Evolutionary conservation across 2,797 vertebrate species (phyloP).

Genomic region (Denticeps clupeoides): DNA sequence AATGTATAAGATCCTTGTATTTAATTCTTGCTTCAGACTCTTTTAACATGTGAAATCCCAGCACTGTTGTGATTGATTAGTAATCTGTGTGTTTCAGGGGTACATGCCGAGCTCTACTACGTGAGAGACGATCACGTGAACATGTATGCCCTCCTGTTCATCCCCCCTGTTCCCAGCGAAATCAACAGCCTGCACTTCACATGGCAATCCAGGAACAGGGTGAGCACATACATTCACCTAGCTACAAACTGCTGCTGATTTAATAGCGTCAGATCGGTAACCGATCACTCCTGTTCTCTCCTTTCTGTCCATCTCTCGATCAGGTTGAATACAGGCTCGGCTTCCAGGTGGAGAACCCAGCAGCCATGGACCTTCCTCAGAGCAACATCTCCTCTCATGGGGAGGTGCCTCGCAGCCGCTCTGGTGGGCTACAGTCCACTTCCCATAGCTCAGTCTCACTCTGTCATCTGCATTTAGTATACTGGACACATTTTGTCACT

Average conservation of each 20-base stretch:
- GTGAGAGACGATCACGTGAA: slow-evolving; percentile 89
- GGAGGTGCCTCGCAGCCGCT: slow-evolving; percentile 79
- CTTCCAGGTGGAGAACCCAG: slow-evolving; percentile 81
- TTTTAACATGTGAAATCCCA: too few relatives aligned
- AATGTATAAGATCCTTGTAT: too few relatives aligned
- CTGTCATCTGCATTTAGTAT: background rate
- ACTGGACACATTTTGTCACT: background rate
- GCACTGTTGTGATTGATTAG: slow-evolving; percentile 15
- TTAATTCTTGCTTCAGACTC: too few relatives aligned
- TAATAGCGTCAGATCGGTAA: too few relatives aligned
- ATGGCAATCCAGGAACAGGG: slow-evolving; percentile 86
- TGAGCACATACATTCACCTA: slow-evolving; percentile 21
- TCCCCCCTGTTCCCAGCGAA: slow-evolving; percentile 82
- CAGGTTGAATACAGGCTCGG: slow-evolving; percentile 90
- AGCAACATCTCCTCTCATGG: slow-evolving; percentile 85
- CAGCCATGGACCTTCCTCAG: slow-evolving; percentile 77
- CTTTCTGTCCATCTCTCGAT: background rate
- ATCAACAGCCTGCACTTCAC: slow-evolving; percentile 92
- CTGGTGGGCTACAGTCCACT: slow-evolving; percentile 58
- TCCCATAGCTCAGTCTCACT: background rate
- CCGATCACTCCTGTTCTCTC: too few relatives aligned
- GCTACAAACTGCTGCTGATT: too few relatives aligned
- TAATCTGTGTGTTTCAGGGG: slow-evolving; percentile 56
- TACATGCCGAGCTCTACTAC: slow-evolving; percentile 92
- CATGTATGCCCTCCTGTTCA: slow-evolving; percentile 90